Percentiles rank a stretch among this genome's conserved stretches.
These are phyloP conservation scores for Euzetes globulus DNA, from an alignment of 2,888 invertebrate genomes.

Conservation along the genomic window DNA sequence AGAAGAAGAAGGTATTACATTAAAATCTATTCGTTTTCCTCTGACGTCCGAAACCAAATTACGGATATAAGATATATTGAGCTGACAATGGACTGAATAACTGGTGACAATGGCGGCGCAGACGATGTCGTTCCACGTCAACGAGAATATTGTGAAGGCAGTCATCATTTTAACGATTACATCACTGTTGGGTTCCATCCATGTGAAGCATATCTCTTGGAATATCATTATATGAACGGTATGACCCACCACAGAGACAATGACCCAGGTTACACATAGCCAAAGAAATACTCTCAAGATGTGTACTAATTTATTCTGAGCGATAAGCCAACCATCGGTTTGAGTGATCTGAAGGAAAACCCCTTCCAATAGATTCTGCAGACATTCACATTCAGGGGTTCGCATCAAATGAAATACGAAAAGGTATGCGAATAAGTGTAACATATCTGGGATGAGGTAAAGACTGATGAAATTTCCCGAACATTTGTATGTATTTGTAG, in stretches of 20 bases:
- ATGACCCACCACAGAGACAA: conserved; percentile 60
- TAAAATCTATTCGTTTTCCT: conserved; percentile 42
- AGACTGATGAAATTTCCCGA: conserved; percentile 59
- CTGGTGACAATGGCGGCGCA: conserved; percentile 73
- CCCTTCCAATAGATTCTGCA: conserved; percentile 73
- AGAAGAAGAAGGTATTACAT: conserved; percentile 16
- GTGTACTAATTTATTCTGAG: conserved; percentile 61
- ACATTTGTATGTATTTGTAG: conserved; percentile 4
- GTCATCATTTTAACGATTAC: conserved; percentile 49
- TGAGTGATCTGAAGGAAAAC: conserved; percentile 67
- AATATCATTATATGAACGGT: conserved; percentile 45
- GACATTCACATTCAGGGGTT: conserved; percentile 68
- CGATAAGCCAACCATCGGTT: conserved; percentile 58
- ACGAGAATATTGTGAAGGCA: conserved; percentile 59
- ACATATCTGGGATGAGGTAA: conserved; percentile 63
- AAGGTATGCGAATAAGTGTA: conserved; percentile 65
- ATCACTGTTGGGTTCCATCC: conserved; percentile 37
- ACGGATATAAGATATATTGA: conserved; percentile 62
- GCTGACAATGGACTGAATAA: conserved; percentile 71
- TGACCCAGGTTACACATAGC: conserved; percentile 62
- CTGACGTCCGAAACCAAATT: conserved; percentile 34
- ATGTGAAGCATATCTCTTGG: conserved; percentile 39
- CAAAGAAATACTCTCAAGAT: conserved; percentile 66
- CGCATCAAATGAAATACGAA: conserved; percentile 66
- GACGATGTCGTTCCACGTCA: conserved; percentile 69